A percentile compares a stretch with the other conserved stretches of the same genome.
These are phyloP conservation scores for Polyodon spathula DNA, from an alignment of 2,113 vertebrate genomes.

Conservation along the genomic window DNA sequence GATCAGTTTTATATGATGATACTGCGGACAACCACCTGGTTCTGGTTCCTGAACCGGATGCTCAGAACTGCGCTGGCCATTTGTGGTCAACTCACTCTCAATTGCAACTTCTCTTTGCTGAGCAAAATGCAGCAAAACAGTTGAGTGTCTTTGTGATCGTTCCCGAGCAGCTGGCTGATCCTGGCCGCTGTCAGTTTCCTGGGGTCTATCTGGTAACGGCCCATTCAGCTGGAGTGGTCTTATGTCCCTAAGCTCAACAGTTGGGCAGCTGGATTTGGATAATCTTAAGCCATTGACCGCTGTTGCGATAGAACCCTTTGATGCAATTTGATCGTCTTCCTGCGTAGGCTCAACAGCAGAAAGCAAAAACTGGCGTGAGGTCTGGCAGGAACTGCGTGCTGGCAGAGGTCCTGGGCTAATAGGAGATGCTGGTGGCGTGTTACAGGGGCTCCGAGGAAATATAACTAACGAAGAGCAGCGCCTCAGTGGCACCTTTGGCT, in stretches of 20 bases:
- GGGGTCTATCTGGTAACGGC: conserved; percentile 48
- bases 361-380: conserved; percentile 57
- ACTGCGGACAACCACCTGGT: conserved; percentile 29
- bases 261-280: conserved; percentile 50
- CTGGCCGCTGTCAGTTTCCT: conserved; percentile 21
- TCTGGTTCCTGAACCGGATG: conserved; percentile 28
- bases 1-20: conserved; percentile 45
- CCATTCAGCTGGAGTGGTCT: conserved; percentile 60
- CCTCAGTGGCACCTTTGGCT: conserved; percentile 65
- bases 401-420: conserved; percentile 50
- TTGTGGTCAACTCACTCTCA: conserved; percentile 39
- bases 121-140: conserved; percentile 62
- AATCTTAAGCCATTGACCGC: conserved; percentile 65
- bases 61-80: conserved; percentile 37
- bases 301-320: conserved; percentile 63
- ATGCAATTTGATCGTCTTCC: conserved; percentile 43
- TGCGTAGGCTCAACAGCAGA: conserved; percentile 49
- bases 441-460: conserved; percentile 80
- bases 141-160: conserved; percentile 51
- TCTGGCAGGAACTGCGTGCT: conserved; percentile 52
- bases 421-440: conserved; percentile 76
- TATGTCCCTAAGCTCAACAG: conserved; percentile 57
- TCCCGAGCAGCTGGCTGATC: conserved; percentile 41
- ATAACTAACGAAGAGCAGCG: conserved; percentile 90
- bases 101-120: conserved; percentile 50